These are phyloP conservation scores for Apus apus DNA, from an alignment of 2,113 vertebrate species.

Conservation along the genomic window DNA sequence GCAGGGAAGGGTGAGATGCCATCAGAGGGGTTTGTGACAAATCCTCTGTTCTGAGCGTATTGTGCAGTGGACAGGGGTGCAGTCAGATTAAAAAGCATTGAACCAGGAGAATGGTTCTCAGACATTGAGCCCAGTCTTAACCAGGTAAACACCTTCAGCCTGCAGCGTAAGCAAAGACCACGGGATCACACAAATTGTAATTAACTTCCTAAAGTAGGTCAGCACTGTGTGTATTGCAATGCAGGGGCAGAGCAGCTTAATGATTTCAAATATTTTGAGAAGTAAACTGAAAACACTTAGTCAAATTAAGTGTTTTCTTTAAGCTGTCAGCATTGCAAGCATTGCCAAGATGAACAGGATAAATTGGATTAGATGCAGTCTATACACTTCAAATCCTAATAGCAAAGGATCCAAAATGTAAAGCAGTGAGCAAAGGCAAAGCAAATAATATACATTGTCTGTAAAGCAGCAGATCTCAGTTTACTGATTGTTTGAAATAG, in stretches of 20 bases:
- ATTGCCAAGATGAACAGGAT: constrained; percentile 53
- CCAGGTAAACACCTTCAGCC: constrained; percentile 4
- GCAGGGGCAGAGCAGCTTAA: constrained; percentile 37
- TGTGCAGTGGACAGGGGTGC: neutral
- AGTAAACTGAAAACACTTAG: constrained; percentile 66
- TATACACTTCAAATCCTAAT: constrained; percentile 47
- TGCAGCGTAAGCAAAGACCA: neutral
- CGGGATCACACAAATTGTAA: neutral
- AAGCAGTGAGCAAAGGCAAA: constrained; percentile 43
- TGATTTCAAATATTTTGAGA: constrained; percentile 65
- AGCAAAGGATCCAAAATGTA: constrained; percentile 54
- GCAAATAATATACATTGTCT: constrained; percentile 45
- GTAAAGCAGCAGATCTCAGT: constrained; percentile 40
- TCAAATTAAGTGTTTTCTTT: constrained; percentile 70
- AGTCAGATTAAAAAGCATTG: neutral
- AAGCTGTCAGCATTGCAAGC: constrained; percentile 55
- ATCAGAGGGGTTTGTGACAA: neutral
- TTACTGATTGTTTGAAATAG: constrained; percentile 41
- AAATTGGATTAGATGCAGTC: constrained; percentile 70
- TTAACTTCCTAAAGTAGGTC: constrained; percentile 48
- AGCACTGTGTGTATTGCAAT: neutral
- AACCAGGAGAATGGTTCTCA: neutral
- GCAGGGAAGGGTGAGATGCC: neutral
- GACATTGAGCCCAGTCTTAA: neutral
- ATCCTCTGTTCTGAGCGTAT: neutral